phyloP scores from a whole-genome alignment of 2,888 invertebrate species.

The Rambutsinella grinnellia region DNA sequence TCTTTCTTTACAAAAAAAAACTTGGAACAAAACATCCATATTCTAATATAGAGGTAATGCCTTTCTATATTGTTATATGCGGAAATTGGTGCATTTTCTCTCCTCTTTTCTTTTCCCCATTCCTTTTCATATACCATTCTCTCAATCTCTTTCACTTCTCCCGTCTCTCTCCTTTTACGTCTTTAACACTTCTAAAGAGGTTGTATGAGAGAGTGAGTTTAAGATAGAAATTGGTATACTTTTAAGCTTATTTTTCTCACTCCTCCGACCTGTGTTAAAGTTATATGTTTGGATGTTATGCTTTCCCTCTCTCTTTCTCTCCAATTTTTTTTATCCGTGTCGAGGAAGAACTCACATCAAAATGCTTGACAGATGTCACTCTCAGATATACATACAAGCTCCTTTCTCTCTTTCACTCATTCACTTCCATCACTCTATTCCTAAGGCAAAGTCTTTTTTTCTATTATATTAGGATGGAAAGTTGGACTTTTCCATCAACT shows the following conservation, averaged over 20 bases:
- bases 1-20: too few species aligned
- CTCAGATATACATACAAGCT: slow-evolving; percentile 62
- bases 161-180: neutral
- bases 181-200: neutral
- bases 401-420: slow-evolving; percentile 4
- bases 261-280: neutral
- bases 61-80: too few species aligned
- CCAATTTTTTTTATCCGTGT: slow-evolving; percentile 39
- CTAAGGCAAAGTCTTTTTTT: slow-evolving; percentile 9
- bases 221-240: neutral
- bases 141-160: slow-evolving; percentile 24
- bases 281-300: neutral
- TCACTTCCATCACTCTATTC: slow-evolving; percentile 12
- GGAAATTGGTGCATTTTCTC: too few species aligned
- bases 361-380: slow-evolving; percentile 66
- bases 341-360: slow-evolving; percentile 57
- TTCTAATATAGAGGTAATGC: too few species aligned
- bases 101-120: too few species aligned
- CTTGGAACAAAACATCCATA: too few species aligned
- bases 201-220: neutral
- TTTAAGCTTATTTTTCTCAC: neutral
- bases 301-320: slow-evolving; percentile 9
- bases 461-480: slow-evolving; percentile 15
- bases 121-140: slow-evolving; percentile 11
- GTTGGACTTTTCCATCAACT: too few species aligned